Conservation (phyloP, 2,113 vertebrate genomes). For the Sporophila hypoxantha region DNA sequence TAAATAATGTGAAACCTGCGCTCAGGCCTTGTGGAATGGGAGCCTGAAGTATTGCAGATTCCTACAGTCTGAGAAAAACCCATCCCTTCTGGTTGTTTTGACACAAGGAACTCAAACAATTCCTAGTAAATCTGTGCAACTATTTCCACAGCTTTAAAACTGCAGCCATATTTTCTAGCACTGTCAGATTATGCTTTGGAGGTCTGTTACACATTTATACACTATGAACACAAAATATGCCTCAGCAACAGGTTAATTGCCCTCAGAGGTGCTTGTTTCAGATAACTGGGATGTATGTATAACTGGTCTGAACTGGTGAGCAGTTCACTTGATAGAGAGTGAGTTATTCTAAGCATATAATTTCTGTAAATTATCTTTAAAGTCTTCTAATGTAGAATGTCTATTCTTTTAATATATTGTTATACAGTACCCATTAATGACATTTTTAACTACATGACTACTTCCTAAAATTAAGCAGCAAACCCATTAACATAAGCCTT, state of each 20-base stretch:
- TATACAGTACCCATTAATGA: not conserved
- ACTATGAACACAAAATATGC: constrained; percentile 33
- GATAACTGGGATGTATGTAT: constrained; percentile 16
- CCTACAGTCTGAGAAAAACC: not conserved
- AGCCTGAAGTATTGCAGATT: not conserved
- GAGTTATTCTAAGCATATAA: not conserved
- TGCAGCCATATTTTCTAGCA: constrained; percentile 25
- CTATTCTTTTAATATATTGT: not conserved
- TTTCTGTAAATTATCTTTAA: constrained; percentile 19
- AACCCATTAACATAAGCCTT: not conserved
- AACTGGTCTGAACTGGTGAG: constrained; percentile 33
- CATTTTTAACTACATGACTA: not conserved
- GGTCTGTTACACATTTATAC: constrained; percentile 48
- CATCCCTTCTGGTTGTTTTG: not conserved
- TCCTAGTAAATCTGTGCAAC: constrained; percentile 10
- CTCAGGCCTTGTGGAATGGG: not conserved
- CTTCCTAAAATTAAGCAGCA: not conserved
- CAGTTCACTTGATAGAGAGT: constrained; percentile 27
- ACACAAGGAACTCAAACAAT: not conserved
- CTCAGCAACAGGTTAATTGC: constrained; percentile 51
- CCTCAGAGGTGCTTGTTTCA: constrained; percentile 12
- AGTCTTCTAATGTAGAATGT: not conserved
- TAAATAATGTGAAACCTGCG: not conserved
- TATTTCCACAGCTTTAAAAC: constrained; percentile 39
- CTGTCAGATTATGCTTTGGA: constrained; percentile 40